Evolutionary conservation across 2,888 invertebrate species (phyloP), one percentile per base, ranked within the genome.

Genomic region (Nebria salina): DNA sequence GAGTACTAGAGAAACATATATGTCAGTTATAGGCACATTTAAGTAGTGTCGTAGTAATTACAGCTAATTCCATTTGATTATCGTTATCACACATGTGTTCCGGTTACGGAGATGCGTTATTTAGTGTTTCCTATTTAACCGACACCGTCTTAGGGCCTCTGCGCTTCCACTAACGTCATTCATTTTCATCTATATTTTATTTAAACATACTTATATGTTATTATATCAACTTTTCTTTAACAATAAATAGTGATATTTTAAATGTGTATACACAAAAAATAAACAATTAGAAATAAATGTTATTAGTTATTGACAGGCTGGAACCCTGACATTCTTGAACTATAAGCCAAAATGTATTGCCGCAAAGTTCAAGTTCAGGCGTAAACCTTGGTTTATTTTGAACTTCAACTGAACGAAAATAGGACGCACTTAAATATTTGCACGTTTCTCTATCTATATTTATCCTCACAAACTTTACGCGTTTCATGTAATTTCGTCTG

Each of bases 21-120:
- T 54, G 13, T 54, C 34, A 54, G 8, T 11, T 54, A 54, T 54
- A 54, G 54, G 34, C 13, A 54, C 13, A 54, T 54, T 8, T 54
- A 54, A 54, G 54, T 54, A 54, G 54, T 54, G 54, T 54, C 54
- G 7, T 54, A 54, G 54, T 54, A 54, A 54, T 54, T 54, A 54
- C 13, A 13, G 54, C 13, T 54, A 54, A 54, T 54, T 54, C 54
- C 7, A 54, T 54, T 54, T 54, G 54, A 54, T 54, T 54, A 54
- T 54, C 54, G 54, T 54, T 54, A 54, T 54, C 54, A 54, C 54
- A 54, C 7, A 54, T 54, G 54, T 54, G 54, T 54, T 54, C 54
- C 54, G 54, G 54, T 54, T 54, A 54, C 54, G 54, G 54, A 54
- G 54, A 54, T 54, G 54, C 54, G 54, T 54, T 54, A 54, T 54